phyloP scores from a whole-genome alignment of 1,140 invertebrate species.

The Epicauta chinensis region DNA sequence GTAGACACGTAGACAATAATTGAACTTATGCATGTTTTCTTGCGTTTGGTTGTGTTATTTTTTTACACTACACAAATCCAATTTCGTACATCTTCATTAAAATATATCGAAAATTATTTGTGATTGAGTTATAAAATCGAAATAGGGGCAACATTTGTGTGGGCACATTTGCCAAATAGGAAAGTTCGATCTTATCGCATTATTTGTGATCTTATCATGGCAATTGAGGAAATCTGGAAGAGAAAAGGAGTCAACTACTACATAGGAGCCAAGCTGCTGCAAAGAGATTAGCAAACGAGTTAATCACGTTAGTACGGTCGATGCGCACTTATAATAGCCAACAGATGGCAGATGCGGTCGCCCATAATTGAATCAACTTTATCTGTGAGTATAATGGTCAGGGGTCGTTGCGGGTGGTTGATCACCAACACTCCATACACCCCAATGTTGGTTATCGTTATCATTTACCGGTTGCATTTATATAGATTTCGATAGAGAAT shows the following conservation, averaged over 20 bases:
- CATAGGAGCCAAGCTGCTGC: constrained; percentile 36
- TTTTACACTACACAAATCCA: no score
- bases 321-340: constrained; percentile 42
- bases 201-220: constrained; percentile 23
- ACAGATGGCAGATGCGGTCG: constrained; percentile 43
- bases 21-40: constrained; percentile 19
- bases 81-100: constrained; percentile 17
- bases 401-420: constrained; percentile 40
- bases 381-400: constrained; percentile 40
- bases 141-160: neutral
- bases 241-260: neutral
- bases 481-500: neutral
- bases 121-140: neutral
- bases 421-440: constrained; percentile 16
- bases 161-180: neutral
- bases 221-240: constrained; percentile 24
- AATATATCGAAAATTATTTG: neutral
- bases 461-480: neutral
- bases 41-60: constrained; percentile 3
- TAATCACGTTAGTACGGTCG: constrained; percentile 41
- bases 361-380: constrained; percentile 44
- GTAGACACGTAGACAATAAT: constrained; percentile 15
- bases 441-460: constrained; percentile 1
- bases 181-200: constrained; percentile 13
- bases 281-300: constrained; percentile 38